phyloP scores from a whole-genome alignment of 2,888 invertebrate species.

The Agelastica alni region DNA sequence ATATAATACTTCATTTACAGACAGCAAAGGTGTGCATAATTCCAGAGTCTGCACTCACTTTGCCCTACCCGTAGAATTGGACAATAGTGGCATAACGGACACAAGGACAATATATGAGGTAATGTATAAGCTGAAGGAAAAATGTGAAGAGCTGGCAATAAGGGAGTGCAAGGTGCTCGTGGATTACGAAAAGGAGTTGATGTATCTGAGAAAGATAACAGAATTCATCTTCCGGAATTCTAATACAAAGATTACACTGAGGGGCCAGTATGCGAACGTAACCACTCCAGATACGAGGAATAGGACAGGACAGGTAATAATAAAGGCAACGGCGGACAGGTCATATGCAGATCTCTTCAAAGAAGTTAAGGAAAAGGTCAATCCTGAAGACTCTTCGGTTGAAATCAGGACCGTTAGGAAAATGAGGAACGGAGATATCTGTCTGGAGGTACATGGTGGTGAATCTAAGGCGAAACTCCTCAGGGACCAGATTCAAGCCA shows the following conservation, averaged over 20 bases:
- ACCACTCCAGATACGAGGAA: neutral
- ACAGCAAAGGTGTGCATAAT: neutral
- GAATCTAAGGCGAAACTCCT: neutral
- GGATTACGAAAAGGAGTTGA: neutral
- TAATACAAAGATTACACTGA: neutral
- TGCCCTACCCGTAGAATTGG: neutral
- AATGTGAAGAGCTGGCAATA: neutral
- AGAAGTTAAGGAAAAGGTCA: neutral
- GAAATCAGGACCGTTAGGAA: neutral
- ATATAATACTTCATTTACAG: neutral
- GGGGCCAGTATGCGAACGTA: neutral
- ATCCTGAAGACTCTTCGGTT: neutral
- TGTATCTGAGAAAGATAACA: neutral
- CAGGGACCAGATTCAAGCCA: neutral
- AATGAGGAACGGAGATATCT: too few species aligned
- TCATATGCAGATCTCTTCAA: neutral
- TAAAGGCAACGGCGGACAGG: neutral
- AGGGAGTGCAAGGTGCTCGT: neutral
- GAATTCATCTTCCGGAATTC: neutral
- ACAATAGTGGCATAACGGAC: neutral
- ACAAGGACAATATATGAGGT: neutral
- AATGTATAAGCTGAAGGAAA: neutral
- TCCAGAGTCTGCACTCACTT: neutral
- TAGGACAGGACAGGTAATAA: neutral
- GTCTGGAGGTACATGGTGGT: neutral